A percentile compares a stretch with the other conserved stretches of the same genome.
Conservation (phyloP, 2,888 invertebrate species). For the Galerucella calmariensis region DNA sequence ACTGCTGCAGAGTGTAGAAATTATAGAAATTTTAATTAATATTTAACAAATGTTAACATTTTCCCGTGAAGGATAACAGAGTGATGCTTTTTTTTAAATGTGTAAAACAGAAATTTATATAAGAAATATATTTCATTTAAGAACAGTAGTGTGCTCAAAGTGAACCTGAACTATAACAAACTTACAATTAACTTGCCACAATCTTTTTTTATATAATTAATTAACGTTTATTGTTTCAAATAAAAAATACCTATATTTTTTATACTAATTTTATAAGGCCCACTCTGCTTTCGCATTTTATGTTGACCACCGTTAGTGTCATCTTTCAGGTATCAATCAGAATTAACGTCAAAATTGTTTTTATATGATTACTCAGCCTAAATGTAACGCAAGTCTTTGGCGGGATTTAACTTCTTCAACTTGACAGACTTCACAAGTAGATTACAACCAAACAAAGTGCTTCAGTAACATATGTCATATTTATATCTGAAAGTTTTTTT, state of each 20-base stretch:
- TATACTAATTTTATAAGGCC: neutral
- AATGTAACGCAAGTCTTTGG: conserved; percentile 46
- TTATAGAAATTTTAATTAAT: too few relatives aligned
- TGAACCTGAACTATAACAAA: neutral
- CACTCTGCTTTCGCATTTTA: conserved; percentile 20
- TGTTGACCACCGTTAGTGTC: conserved; percentile 48
- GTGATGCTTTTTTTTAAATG: too few relatives aligned
- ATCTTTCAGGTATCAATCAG: conserved; percentile 61
- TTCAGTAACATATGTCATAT: conserved; percentile 47
- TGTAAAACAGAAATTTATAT: too few relatives aligned
- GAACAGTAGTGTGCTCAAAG: neutral
- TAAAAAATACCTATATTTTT: neutral
- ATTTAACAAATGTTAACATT: too few relatives aligned
- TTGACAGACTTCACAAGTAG: conserved; percentile 53
- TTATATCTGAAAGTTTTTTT: conserved; percentile 31
- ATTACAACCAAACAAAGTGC: conserved; percentile 48
- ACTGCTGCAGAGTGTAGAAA: too few relatives aligned
- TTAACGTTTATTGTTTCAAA: neutral
- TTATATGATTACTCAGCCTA: conserved; percentile 56
- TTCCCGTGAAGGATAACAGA: too few relatives aligned
- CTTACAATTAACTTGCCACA: too few relatives aligned
- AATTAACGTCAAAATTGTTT: conserved; percentile 62
- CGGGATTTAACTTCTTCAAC: conserved; percentile 47
- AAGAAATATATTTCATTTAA: too few relatives aligned
- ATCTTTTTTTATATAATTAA: neutral